Conservation (phyloP, 2,888 invertebrate genomes). For the Malacosoma neustria region DNA sequence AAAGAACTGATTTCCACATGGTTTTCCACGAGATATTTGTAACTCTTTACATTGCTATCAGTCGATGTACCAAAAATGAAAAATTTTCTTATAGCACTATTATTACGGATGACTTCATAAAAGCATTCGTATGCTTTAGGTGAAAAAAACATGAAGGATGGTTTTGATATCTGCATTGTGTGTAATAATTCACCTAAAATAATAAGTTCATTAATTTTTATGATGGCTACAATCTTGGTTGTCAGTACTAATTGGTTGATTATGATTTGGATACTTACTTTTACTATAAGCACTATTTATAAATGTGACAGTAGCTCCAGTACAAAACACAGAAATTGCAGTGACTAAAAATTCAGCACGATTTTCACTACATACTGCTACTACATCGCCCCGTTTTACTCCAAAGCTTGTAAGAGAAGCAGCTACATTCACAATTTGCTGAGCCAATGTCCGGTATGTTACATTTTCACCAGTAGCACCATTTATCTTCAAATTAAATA, state of each 20-base stretch:
- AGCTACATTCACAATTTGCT: constrained; percentile 28
- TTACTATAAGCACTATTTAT: constrained; percentile 6
- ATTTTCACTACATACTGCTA: constrained; percentile 24
- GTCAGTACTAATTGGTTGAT: too few species aligned
- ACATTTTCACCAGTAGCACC: constrained; percentile 20
- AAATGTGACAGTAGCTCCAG: constrained; percentile 15
- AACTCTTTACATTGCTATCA: too few species aligned
- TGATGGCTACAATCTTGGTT: too few species aligned
- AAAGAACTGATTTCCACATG: too few species aligned
- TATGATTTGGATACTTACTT: too few species aligned
- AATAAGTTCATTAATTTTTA: too few species aligned
- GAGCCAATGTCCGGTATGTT: constrained; percentile 25
- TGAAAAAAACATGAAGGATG: constrained; percentile 10
- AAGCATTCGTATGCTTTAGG: constrained; percentile 6
- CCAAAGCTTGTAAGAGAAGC: constrained; percentile 31
- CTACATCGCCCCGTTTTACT: constrained; percentile 27
- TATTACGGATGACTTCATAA: constrained; percentile 9
- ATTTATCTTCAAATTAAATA: too few species aligned
- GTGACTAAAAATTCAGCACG: constrained; percentile 19
- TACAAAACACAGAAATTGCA: constrained; percentile 18
- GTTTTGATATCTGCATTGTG: constrained; percentile 8
- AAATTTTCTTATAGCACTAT: constrained; percentile 9
- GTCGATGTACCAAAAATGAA: constrained; percentile 11
- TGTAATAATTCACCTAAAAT: constrained; percentile 11
- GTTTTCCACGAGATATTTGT: too few species aligned